Base-by-base conservation (phyloP, 1,140 invertebrate genomes). In the Sycobia sp. region DNA sequence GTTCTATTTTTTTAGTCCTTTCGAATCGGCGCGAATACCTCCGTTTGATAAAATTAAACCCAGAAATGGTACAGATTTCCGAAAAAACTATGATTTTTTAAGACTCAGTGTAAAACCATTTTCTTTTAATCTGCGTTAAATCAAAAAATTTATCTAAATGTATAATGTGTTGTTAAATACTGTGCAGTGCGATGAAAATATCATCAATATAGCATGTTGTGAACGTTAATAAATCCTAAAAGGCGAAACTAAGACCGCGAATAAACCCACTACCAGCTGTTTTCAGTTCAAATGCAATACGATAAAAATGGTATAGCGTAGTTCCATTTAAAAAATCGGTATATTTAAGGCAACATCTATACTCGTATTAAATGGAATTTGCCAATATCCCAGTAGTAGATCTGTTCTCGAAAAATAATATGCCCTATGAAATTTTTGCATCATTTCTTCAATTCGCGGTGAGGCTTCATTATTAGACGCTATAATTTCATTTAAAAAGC, bases 321-420 rank as follows among this genome's bases (percentile, higher is more conserved):
- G 67, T 65, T 49, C 73, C 64, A 57, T 71, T 71, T 1, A 70
- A 61, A 62, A 77, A 80, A 0, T 71, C 72, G 1, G 76, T 78
- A 55, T 72, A 77, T 32, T 73, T 67, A 14, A 51, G 61, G 38
- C 69, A 71, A 3, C 71, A 55, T 38, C n/a, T n/a, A n/a, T n/a
- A n/a, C n/a, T n/a, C n/a, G 58, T 27, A 8, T 39, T 53, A 16
- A 78, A 54, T 0, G 71, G 67, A 11, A 78, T 71, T 62, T 78
- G 77, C 66, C 77, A 78, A 58, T 80, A 80, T 1, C 71, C 72
- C 51, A 58, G 49, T 4, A 56, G 23, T 11, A 62, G 29, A 56
- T 68, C 67, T 3, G 46, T 47, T 27, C 16, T 67, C 2, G 61
- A 57, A 29, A 67, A 36, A 34, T 18, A 65, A 23, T 60, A 25